Base-by-base conservation (phyloP, 2,113 vertebrate genomes). In the Chelonoidis abingdonii region DNA sequence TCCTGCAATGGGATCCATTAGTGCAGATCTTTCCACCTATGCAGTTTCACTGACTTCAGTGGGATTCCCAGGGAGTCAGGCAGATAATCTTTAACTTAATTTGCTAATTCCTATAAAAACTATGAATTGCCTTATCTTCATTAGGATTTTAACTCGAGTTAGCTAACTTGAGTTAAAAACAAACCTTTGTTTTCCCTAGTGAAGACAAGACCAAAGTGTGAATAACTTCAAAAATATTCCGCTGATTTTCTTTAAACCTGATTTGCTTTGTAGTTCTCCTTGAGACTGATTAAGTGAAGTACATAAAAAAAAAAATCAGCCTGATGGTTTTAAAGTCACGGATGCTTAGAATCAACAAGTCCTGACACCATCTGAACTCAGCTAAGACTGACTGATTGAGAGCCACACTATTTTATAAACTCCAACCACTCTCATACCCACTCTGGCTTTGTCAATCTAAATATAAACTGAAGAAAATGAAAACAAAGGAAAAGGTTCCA, bases 341-440 rank as follows among this genome's bases (percentile, higher is more conserved):
- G 35, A 16, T 84, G 54, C 85, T 87, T 90, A 75, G 95, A 92
- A 69, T n/a, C 31, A 89, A 50, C 89, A 94, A 93, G 93, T 93
- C 52, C 86, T 2, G 4, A 62, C 21, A 65, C 27, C 75, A 80
- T 81, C 76, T 57, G 53, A 89, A 93, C 76, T 85, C 75, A 89
- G 80, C 90, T 92, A 50, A 50, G 50, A 50, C 87, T 91, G 89
- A 92, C 44, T 79, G 95, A 83, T 79, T 29, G 21, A 93, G 94
- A 89, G 84, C 24, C 47, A 84, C 24, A 83, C 76, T 95, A 93
- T 92, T 89, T 87, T 91, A 78, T 41, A 92, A 87, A 44, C 53
- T 89, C 76, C 87, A 52, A 59, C 44, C 0, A 0, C 83, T 82
- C 91, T 83, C 80, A 75, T 50, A 22, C 38, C 83, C 7, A 88